These are phyloP conservation scores for Drosophila hydei DNA, from an alignment of 1,140 invertebrate species.

Conservation along the genomic window DNA sequence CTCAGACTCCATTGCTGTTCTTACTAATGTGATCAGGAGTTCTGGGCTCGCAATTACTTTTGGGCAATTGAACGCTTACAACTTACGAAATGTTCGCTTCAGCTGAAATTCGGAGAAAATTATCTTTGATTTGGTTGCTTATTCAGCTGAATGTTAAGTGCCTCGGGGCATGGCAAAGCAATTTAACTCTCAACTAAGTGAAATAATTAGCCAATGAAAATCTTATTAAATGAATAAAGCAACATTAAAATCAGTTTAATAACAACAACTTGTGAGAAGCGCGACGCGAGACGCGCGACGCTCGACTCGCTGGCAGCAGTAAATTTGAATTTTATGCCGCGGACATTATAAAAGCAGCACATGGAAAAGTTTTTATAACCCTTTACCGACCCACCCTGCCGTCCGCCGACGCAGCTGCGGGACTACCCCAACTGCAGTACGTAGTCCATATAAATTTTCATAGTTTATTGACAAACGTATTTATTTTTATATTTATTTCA, in stretches of 20 bases:
- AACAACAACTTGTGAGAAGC: constrained; percentile 25
- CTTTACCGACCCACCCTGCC: constrained; percentile 3
- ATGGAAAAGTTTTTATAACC: constrained; percentile 62
- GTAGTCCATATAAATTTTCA: constrained; percentile 54
- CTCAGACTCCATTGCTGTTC: no score
- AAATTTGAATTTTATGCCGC: constrained; percentile 58
- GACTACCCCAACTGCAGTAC: constrained; percentile 6
- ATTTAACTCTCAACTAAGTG: constrained; percentile 14
- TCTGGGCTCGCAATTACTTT: neutral
- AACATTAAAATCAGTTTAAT: constrained; percentile 60
- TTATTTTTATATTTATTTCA: constrained; percentile 46
- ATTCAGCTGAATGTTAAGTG: constrained; percentile 11
- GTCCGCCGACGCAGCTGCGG: neutral
- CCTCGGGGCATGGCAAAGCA: neutral
- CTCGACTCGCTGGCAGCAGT: constrained; percentile 38
- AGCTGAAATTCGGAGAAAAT: neutral
- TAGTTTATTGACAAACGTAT: constrained; percentile 62
- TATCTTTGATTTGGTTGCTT: neutral
- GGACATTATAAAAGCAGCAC: constrained; percentile 48
- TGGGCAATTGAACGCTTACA: neutral
- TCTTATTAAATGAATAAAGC: constrained; percentile 66
- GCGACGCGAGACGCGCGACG: no score
- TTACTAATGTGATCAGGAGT: no score
- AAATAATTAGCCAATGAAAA: constrained; percentile 47
- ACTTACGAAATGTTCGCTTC: neutral